Conservation (phyloP, 2,113 vertebrate species). For the Physeter macrocephalus region DNA sequence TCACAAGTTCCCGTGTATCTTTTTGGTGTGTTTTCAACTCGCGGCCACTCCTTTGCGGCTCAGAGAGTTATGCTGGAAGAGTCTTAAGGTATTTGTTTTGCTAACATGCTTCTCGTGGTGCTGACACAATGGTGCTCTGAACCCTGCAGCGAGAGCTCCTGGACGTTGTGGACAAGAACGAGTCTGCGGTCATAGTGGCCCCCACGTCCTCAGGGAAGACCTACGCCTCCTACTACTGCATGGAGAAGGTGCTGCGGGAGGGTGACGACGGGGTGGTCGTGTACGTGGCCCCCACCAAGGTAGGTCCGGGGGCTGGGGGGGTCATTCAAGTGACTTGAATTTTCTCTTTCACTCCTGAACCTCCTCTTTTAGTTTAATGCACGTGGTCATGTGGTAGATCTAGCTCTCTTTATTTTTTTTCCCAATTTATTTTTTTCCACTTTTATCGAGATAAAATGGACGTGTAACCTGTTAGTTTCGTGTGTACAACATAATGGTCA, state of each 20-base stretch:
- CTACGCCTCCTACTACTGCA: slow-evolving; percentile 81
- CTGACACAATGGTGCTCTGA: background rate
- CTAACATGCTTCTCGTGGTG: background rate
- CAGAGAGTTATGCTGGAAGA: background rate
- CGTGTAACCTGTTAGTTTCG: background rate
- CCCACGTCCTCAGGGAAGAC: slow-evolving; percentile 83
- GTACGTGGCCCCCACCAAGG: slow-evolving; percentile 65
- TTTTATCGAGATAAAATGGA: background rate
- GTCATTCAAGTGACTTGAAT: slow-evolving; percentile 76
- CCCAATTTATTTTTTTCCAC: background rate
- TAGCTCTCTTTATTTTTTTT: background rate
- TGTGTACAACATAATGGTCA: no score
- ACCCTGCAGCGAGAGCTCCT: slow-evolving; percentile 77
- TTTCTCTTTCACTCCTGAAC: background rate
- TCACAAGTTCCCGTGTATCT: background rate
- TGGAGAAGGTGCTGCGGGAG: slow-evolving; percentile 78
- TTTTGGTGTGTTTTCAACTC: background rate
- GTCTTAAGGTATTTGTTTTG: background rate
- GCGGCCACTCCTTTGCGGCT: background rate
- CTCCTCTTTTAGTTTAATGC: background rate
- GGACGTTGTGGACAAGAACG: slow-evolving; percentile 80
- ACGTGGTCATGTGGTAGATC: fast-evolving
- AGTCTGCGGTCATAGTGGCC: slow-evolving; percentile 81
- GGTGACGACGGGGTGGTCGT: slow-evolving; percentile 77
- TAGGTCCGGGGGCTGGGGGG: fast-evolving